Evolutionary conservation across 2,797 vertebrate species (phyloP), one percentile per base, ranked within the genome.

Genomic region (Hydrocynus forskahlii): DNA sequence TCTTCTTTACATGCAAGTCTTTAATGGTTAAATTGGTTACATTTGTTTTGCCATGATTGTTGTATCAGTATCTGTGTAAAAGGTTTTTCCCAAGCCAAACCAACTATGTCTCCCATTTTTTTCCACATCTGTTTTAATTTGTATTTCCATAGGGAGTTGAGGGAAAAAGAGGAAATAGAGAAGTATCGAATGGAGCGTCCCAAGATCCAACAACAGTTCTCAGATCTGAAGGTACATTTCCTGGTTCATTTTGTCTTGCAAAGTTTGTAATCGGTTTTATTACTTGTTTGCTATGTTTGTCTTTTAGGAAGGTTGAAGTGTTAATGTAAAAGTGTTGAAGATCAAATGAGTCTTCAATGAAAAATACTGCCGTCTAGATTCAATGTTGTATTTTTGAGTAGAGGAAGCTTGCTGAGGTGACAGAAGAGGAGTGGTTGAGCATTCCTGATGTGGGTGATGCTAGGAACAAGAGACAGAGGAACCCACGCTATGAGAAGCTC

Each of bases 131-230:
- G 2, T 29, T 74, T 75, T 71, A 5, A 17, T 21, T 23, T 13
- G 0, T 23, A 71, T 23, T 1, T 75, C 17, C 60, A 55, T 81
- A 96, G 98, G 90, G 98, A 99, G 86, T 95, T 97, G 87, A 95
- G 97, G 82, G 98, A 99, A 86, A 99, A 99, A 84, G 98, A 99
- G 79, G 98, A 99, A 89, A 99, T 99, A 5, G 98, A 99, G 89
- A 99, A 99, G 82, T 99, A 99, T 83, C 97, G 97, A 88, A 99
- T 99, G 98, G 98, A 99, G 59, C 92, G 98, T 23, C 98, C 98
- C 54, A 99, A 99, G 91, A 99, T 99, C 85, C 98, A 99, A 79
- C 98, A 99, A 81, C 98, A 99, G 85, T 99, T 99, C 85, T 99
- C 98, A 12, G 98, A 99, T 89, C 92, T 99, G 43, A 99, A 99